A percentile compares a stretch with the other conserved stretches of the same genome.
Evolutionary conservation across 2,113 vertebrate species (phyloP).

Genomic region (Delphinus delphis): DNA sequence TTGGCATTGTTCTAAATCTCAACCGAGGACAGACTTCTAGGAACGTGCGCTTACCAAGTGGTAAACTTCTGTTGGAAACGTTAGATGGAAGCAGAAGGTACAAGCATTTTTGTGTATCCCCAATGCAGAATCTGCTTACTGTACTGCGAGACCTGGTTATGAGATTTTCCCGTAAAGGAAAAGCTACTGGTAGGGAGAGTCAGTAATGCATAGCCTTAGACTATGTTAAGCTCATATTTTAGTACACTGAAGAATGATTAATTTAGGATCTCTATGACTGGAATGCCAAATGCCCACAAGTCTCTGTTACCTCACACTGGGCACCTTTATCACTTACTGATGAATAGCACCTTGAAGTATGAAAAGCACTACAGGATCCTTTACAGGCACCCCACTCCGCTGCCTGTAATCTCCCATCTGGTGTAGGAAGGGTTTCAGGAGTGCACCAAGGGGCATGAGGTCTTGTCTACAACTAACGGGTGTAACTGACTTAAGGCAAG

Average conservation of each 20-base stretch:
- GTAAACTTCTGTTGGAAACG: background rate
- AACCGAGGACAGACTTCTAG: background rate
- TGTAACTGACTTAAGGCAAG: background rate
- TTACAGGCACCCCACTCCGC: background rate
- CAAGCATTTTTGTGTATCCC: background rate
- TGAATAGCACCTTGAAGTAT: background rate
- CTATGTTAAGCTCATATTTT: background rate
- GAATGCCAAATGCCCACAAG: background rate
- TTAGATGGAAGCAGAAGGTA: background rate
- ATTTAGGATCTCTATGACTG: background rate
- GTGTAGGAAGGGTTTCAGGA: background rate
- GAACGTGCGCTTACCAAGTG: background rate
- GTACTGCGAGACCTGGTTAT: background rate
- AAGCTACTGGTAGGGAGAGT: background rate
- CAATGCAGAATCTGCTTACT: background rate
- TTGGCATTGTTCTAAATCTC: background rate
- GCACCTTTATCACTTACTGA: background rate
- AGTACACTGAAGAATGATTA: background rate
- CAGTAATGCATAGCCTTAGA: background rate
- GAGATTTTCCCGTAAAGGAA: background rate
- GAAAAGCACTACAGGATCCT: background rate
- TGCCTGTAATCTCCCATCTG: background rate
- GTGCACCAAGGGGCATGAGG: background rate
- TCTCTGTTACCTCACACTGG: background rate
- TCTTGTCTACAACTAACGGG: background rate